phyloP scores from a whole-genome alignment of 2,113 vertebrate species.

The Grantiella picta region DNA sequence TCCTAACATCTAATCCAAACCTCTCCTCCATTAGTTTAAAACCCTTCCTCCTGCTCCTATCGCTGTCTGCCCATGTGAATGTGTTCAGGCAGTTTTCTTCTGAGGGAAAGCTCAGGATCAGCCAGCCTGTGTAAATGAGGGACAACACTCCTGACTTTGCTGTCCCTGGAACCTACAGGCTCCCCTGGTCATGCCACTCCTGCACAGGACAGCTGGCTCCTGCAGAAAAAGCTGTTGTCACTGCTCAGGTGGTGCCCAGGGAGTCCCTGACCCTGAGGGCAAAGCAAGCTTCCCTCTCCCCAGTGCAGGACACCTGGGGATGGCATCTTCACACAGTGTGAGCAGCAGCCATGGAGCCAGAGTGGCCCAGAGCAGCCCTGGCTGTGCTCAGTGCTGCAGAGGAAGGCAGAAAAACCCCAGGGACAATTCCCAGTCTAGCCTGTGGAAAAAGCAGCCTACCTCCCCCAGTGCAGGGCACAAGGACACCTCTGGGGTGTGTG shows the following conservation, averaged over 20 bases:
- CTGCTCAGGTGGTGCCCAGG: too few species aligned
- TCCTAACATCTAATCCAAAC: not conserved
- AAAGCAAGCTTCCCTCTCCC: too few species aligned
- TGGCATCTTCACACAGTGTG: too few species aligned
- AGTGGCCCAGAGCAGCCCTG: not conserved
- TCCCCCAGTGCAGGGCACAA: not conserved
- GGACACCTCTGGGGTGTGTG: not conserved
- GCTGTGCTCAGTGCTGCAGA: not conserved
- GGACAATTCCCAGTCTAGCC: not conserved
- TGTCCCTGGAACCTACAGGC: too few species aligned
- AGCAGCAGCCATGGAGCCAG: too few species aligned
- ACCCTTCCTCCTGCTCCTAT: not conserved
- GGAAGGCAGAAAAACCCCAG: not conserved
- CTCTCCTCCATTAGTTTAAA: not conserved
- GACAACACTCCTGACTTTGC: not conserved
- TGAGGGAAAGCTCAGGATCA: not conserved
- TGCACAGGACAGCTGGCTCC: too few species aligned
- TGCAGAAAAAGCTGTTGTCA: too few species aligned
- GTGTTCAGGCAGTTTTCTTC: not conserved
- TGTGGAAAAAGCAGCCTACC: not conserved
- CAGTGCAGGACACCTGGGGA: too few species aligned
- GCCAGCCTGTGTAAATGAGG: not conserved
- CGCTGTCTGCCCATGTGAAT: fast-evolving
- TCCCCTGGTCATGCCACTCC: not conserved
- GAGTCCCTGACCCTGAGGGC: too few species aligned